Conservation (phyloP, 2,113 vertebrate genomes). For the Herpetotheres cachinnans region DNA sequence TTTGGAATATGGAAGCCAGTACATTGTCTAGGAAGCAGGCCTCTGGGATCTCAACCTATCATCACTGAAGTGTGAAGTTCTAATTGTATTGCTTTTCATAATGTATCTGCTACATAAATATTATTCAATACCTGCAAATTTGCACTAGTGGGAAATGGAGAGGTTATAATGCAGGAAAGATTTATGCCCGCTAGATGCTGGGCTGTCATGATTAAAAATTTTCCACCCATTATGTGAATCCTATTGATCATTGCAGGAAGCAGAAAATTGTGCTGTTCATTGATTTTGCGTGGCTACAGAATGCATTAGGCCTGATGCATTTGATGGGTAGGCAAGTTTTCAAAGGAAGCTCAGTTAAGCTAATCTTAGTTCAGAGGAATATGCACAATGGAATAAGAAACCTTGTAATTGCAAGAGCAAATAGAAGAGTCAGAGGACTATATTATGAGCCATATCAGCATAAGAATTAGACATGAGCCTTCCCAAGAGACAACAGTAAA, state of each 20-base stretch:
- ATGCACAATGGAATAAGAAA: conserved; percentile 73
- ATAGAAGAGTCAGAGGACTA: conserved; percentile 72
- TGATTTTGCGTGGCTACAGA: conserved; percentile 75
- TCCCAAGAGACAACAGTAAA: conserved; percentile 69
- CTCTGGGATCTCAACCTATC: conserved; percentile 54
- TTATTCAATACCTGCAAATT: conserved; percentile 60
- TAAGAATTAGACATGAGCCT: conserved; percentile 70
- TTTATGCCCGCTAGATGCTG: conserved; percentile 69
- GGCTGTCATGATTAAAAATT: conserved; percentile 77
- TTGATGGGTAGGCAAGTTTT: conserved; percentile 75
- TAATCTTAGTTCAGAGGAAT: conserved; percentile 77
- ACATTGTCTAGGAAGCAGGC: conserved; percentile 23
- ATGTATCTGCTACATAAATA: conserved; percentile 57
- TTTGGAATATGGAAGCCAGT: neutral
- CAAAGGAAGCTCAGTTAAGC: conserved; percentile 73
- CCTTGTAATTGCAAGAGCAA: conserved; percentile 75
- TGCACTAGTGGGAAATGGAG: conserved; percentile 56
- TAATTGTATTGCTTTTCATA: conserved; percentile 68
- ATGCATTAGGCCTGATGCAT: conserved; percentile 75
- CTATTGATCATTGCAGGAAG: conserved; percentile 79
- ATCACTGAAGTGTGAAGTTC: conserved; percentile 57
- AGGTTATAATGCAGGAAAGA: conserved; percentile 66
- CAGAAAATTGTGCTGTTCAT: conserved; percentile 76
- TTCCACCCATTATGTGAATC: conserved; percentile 76
- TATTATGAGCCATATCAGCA: conserved; percentile 73